Evolutionary conservation across 2,888 invertebrate species (phyloP).

Genomic region (Carcina quercana): DNA sequence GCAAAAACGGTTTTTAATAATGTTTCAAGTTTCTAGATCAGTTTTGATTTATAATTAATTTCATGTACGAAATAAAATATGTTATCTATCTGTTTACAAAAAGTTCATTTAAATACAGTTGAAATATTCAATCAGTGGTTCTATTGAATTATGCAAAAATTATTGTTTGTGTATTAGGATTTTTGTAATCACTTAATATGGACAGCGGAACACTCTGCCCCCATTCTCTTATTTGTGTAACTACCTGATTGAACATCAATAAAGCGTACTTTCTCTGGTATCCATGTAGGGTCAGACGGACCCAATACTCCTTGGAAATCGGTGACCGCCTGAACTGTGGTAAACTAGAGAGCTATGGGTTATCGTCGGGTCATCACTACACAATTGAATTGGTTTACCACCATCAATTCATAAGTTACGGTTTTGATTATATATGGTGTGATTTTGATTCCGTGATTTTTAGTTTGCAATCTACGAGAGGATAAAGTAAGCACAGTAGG

Average conservation of each 20-base stretch:
- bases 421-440: not conserved
- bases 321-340: slow-evolving; percentile 49
- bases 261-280: slow-evolving; percentile 40
- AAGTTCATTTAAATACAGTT: too few relatives aligned
- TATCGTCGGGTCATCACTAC: slow-evolving; percentile 43
- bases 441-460: not conserved
- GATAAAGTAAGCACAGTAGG: too few relatives aligned
- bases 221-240: not conserved
- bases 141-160: too few relatives aligned
- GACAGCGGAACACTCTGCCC: too few relatives aligned
- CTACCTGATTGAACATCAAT: slow-evolving; percentile 7
- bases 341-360: slow-evolving; percentile 40
- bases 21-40: too few relatives aligned
- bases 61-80: too few relatives aligned
- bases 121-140: too few relatives aligned
- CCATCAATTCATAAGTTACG: not conserved
- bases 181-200: too few relatives aligned
- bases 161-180: too few relatives aligned
- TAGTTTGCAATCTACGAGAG: not conserved
- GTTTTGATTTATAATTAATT: too few relatives aligned
- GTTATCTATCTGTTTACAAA: too few relatives aligned
- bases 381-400: slow-evolving; percentile 10
- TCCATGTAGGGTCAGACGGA: slow-evolving; percentile 43
- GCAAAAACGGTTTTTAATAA: too few relatives aligned
- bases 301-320: slow-evolving; percentile 42